Conservation (phyloP, 64 coral and sea anemone genomes). For the Montipora foliosa region DNA sequence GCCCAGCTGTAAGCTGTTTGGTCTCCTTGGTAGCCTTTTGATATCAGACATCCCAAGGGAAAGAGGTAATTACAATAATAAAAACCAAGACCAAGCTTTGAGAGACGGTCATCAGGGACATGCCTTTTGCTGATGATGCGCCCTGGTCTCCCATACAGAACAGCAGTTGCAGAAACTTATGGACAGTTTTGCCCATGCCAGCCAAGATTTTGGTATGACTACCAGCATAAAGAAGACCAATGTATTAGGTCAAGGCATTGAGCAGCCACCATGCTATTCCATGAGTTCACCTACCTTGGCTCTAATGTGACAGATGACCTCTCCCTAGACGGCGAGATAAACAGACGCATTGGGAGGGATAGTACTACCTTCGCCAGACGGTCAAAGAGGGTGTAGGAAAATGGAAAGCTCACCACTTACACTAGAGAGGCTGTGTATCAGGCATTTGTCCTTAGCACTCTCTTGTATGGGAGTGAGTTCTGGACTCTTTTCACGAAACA, state of each 20-base stretch:
- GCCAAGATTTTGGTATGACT: not conserved
- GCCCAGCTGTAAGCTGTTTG: too few species aligned
- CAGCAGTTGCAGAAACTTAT: too few species aligned
- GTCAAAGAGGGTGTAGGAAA: not conserved
- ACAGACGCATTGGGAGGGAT: not conserved
- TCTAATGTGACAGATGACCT: constrained; percentile 30
- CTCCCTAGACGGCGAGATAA: not conserved
- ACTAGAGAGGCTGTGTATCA: not conserved
- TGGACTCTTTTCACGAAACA: not conserved
- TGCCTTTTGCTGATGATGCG: too few species aligned
- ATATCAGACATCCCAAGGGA: too few species aligned
- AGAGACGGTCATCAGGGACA: too few species aligned
- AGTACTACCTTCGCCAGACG: not conserved
- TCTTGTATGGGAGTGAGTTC: not conserved
- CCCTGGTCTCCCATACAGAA: too few species aligned
- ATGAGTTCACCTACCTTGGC: constrained; percentile 15
- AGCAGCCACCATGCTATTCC: not conserved
- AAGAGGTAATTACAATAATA: too few species aligned
- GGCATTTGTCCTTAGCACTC: not conserved
- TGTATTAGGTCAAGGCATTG: not conserved
- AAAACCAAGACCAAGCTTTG: too few species aligned
- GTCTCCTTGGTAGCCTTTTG: too few species aligned
- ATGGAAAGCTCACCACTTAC: not conserved
- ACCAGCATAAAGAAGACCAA: not conserved
- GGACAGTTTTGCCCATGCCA: too few species aligned